phyloP scores from a whole-genome alignment of 1,140 invertebrate genomes.

The Nebria ingens region DNA sequence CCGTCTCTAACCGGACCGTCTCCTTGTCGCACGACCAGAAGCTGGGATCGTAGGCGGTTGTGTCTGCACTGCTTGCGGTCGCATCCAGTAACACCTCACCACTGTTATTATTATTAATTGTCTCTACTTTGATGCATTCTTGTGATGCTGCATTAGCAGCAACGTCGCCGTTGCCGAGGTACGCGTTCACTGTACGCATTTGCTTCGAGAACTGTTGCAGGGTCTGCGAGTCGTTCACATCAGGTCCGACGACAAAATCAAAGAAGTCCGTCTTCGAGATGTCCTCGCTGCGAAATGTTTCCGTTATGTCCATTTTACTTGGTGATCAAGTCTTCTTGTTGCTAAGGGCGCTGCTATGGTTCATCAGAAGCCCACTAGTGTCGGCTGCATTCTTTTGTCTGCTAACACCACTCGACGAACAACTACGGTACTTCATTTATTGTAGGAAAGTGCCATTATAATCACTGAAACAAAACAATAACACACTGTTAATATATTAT shows the following conservation, averaged over 20 bases:
- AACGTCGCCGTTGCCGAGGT: constrained; percentile 36
- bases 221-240: constrained; percentile 47
- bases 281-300: constrained; percentile 63
- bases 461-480: too few relatives aligned
- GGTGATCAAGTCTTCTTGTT: background rate
- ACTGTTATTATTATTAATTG: constrained; percentile 53
- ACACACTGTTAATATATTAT: too few relatives aligned
- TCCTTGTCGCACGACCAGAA: constrained; percentile 64
- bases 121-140: constrained; percentile 56
- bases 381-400: too few relatives aligned
- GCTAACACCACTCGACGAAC: too few relatives aligned
- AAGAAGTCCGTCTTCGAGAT: constrained; percentile 73
- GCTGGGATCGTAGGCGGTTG: constrained; percentile 44
- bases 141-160: constrained; percentile 39
- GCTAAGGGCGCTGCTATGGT: too few relatives aligned
- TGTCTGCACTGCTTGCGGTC: constrained; percentile 31
- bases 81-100: constrained; percentile 34
- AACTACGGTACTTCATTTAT: too few relatives aligned
- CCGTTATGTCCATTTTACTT: constrained; percentile 63
- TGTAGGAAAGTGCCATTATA: too few relatives aligned
- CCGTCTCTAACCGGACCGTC: constrained; percentile 53
- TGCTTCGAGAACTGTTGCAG: constrained; percentile 50
- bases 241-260: constrained; percentile 73
- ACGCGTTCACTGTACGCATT: constrained; percentile 49
- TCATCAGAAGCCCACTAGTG: too few relatives aligned